phyloP scores from a whole-genome alignment of 1,140 invertebrate genomes.

The Drosophila jambulina region DNA sequence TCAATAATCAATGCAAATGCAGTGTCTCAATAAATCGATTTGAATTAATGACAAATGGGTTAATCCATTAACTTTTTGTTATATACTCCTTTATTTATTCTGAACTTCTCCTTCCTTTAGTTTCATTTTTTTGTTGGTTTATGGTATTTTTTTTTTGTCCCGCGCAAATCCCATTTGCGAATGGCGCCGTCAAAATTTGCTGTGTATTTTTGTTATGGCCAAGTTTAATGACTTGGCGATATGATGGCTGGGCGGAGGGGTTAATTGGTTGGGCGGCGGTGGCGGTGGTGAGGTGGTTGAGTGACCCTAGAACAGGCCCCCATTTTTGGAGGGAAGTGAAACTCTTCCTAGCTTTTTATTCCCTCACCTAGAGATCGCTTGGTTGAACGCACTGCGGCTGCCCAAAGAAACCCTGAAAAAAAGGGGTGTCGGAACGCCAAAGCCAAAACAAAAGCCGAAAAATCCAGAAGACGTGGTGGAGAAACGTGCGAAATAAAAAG shows the following conservation, averaged over 20 bases:
- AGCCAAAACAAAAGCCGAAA: conserved; percentile 74
- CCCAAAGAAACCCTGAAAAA: conserved; percentile 1
- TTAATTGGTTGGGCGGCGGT: neutral
- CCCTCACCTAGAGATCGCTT: conserved; percentile 39
- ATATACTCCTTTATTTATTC: neutral
- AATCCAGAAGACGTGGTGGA: conserved; percentile 31
- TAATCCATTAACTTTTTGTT: conserved; percentile 19
- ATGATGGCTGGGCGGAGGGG: neutral
- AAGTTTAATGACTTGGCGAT: conserved; percentile 31
- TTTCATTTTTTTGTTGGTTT: neutral
- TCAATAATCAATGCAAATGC: conserved; percentile 33
- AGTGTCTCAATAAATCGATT: conserved; percentile 28
- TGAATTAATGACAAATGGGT: conserved; percentile 10
- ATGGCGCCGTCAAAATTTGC: conserved; percentile 18
- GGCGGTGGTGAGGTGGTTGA: conserved; percentile 1
- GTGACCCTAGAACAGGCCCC: conserved; percentile 18
- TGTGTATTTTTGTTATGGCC: conserved; percentile 25
- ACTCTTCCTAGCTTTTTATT: neutral
- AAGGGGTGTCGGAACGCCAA: conserved; percentile 42
- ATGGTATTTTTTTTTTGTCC: neutral
- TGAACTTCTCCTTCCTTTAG: neutral
- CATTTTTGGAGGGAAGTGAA: conserved; percentile 21
- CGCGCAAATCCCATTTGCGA: conserved; percentile 16
- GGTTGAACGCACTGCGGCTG: neutral
- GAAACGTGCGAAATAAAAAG: conserved; percentile 64